Evolutionary conservation across 2,797 vertebrate genomes (phyloP), one percentile per base, ranked within the genome.

Genomic region (Meda fulgida): DNA sequence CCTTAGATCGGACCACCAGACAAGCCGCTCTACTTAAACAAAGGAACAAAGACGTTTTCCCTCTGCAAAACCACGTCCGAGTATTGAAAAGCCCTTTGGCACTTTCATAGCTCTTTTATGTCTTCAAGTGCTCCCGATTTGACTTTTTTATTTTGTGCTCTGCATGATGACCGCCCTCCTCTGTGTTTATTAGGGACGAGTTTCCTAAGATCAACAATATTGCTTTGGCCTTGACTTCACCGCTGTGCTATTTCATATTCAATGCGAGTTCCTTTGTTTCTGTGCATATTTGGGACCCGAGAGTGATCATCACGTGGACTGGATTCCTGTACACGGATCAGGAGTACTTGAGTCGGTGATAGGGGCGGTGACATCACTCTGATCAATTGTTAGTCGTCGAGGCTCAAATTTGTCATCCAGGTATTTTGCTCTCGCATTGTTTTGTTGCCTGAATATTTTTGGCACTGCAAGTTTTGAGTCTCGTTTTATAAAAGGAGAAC

Each of bases 201-300:
- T 91, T 95, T 96, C 94, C 95, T 94, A 91, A 93, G 84, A 95
- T 95, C 94, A 95, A 95, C 95, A 95, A 93, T 95, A 96, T 95
- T 94, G 87, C 91, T 93, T 93, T 94, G 94, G 95, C 93, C 93
- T 94, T 83, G 85, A 91, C 93, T 92, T 87, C 89, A 81, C 69
- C 31, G 77, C 87, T 78, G 80, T 89, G 84, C 89, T 88, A 91
- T 92, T 92, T 89, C 89, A 92, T 92, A 91, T 94, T 94, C 90
- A 94, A 91, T 90, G 84, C 88, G 89, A 90, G 87, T 94, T 95
- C 95, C 94, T 93, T 93, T 93, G 91, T 93, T 94, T 93, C 92
- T 92, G 86, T 71, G 88, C 82, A 81, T 89, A 86, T 91, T 90
- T 87, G 18, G 7, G 91, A 90, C 91, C 84, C 85, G 89, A 89